These are phyloP conservation scores for Notoglanidium macrostoma DNA, from an alignment of 2,797 vertebrate genomes.

Conservation along the genomic window DNA sequence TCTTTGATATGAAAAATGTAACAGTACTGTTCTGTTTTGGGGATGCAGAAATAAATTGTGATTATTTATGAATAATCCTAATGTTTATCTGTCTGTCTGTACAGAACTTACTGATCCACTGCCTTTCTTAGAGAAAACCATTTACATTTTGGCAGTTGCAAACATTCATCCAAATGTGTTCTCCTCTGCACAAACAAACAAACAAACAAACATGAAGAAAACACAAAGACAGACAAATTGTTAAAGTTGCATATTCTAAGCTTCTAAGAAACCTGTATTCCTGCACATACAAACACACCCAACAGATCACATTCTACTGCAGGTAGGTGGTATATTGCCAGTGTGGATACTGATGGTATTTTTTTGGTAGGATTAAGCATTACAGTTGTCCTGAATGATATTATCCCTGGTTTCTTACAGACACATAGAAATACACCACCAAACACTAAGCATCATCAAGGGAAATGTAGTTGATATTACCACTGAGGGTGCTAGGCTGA, in stretches of 20 bases:
- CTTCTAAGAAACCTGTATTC: background rate
- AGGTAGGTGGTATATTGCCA: background rate
- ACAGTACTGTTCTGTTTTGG: background rate
- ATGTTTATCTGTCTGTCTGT: background rate
- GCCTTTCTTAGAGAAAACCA: background rate
- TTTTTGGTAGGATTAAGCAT: background rate
- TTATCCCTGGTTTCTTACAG: background rate
- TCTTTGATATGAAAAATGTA: background rate
- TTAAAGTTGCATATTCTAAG: background rate
- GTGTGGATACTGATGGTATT: background rate
- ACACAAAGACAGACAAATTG: background rate
- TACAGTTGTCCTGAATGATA: background rate
- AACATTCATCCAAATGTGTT: background rate
- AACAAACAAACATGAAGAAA: background rate
- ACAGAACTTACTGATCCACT: background rate
- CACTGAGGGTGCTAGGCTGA: background rate
- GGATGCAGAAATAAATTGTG: background rate
- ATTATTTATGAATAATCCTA: background rate
- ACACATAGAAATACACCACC: background rate
- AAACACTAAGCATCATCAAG: constrained; percentile 11
- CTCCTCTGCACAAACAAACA: background rate
- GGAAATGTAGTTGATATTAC: constrained; percentile 12
- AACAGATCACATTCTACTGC: background rate
- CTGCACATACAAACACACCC: background rate
- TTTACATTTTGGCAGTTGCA: background rate